phyloP scores from a whole-genome alignment of 2,113 vertebrate genomes.

The Pyrgilauda ruficollis region DNA sequence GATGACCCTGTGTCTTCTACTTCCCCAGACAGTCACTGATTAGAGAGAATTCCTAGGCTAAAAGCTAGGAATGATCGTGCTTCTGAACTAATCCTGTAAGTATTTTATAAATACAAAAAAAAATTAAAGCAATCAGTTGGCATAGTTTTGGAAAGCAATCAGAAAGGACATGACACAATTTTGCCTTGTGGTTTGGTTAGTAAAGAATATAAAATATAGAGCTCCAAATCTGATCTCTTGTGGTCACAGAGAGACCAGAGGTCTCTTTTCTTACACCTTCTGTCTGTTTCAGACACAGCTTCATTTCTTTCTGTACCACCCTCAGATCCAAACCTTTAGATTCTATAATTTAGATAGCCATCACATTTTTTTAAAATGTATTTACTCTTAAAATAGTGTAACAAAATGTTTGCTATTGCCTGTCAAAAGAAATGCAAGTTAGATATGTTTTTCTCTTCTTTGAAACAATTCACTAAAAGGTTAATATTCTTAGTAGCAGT shows the following conservation, averaged over 20 bases:
- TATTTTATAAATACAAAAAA: not conserved
- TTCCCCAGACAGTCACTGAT: not conserved
- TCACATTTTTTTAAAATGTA: not conserved
- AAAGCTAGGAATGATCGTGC: not conserved
- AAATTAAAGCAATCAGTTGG: not conserved
- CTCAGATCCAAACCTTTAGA: not conserved
- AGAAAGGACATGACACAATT: not conserved
- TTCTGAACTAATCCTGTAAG: not conserved
- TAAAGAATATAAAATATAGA: not conserved
- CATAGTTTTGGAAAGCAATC: not conserved
- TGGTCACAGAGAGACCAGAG: not conserved
- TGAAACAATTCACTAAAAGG: not conserved
- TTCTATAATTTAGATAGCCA: not conserved
- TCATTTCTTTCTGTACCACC: not conserved
- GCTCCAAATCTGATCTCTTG: not conserved
- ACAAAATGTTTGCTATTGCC: not conserved
- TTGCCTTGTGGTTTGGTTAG: not conserved
- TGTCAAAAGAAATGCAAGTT: not conserved
- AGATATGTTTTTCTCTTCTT: not conserved
- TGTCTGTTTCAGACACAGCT: not conserved
- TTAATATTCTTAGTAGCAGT: not conserved
- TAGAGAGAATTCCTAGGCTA: not conserved
- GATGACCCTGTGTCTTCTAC: not conserved
- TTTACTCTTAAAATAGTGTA: not conserved
- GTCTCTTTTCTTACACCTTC: not conserved